Evolutionary conservation across 2,888 invertebrate species (phyloP).

Genomic region (Acleris holmiana): DNA sequence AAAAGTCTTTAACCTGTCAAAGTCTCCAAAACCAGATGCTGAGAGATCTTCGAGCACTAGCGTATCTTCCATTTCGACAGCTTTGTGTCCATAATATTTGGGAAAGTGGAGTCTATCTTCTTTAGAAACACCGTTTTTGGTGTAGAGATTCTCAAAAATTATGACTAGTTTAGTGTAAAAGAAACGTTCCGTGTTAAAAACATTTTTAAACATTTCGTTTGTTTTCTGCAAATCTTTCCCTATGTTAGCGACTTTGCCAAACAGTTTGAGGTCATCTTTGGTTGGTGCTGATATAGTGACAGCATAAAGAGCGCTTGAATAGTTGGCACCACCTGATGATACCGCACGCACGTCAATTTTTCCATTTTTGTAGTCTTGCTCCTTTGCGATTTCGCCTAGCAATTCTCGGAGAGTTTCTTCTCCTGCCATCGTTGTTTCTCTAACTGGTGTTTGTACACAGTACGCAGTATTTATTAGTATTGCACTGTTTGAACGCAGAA

Average conservation of each 20-base stretch:
- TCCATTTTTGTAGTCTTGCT: constrained; percentile 41
- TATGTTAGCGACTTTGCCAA: constrained; percentile 4
- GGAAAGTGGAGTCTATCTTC: constrained; percentile 4
- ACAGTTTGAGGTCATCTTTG: constrained; percentile 31
- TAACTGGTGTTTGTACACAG: too few species aligned
- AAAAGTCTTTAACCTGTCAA: constrained; percentile 49
- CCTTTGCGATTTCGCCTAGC: constrained; percentile 45
- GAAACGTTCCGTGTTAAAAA: not conserved
- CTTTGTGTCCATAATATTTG: constrained; percentile 7
- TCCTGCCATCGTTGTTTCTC: not conserved
- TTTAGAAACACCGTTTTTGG: not conserved
- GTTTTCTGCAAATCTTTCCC: constrained; percentile 11
- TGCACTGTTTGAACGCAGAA: too few species aligned
- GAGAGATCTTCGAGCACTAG: constrained; percentile 59
- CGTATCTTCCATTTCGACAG: constrained; percentile 55
- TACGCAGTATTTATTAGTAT: too few species aligned
- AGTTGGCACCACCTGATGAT: constrained; percentile 58
- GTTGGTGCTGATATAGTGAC: constrained; percentile 41
- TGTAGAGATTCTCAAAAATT: not conserved
- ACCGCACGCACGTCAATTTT: constrained; percentile 46
- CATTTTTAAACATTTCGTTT: not conserved
- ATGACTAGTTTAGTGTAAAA: constrained; percentile 1
- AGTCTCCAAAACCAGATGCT: constrained; percentile 49
- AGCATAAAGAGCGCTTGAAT: constrained; percentile 52
- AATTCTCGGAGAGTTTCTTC: constrained; percentile 30